Evolutionary conservation across 2,113 vertebrate genomes (phyloP), one percentile per base, ranked within the genome.

Genomic region (Sturnus vulgaris): DNA sequence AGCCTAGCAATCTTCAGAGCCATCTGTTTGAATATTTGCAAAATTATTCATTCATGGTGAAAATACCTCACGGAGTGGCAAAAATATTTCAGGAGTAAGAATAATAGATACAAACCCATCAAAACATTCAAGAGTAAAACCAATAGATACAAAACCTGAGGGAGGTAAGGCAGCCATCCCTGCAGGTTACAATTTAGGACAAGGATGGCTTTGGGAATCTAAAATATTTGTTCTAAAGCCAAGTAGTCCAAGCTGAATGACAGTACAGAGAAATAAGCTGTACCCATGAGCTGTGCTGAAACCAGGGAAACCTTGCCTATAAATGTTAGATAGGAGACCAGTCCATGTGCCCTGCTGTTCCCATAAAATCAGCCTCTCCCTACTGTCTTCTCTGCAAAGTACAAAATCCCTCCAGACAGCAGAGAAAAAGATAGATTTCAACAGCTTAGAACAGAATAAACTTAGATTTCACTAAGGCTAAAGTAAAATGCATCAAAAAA

Each of bases 321-420:
- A 92, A 87, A 92, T 15, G 31, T 66, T 57, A 82, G 66, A 55
- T 57, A 61, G 77, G 53, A 90, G 66, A 79, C 70, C 63, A 85
- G 28, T 68, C 77, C 53, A 20, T 56, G 66, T 59, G 31, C 37
- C 53, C 61, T 90, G 53, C 73, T 85, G 42, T 85, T 92, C 82
- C 75, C 35, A 28, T 92, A 95, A 95, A 93, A 76, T 70, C 84
- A 87, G 60, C 72, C 86, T 94, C 85, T 92, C 86, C 77, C 79
- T 78, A 12, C 24, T 91, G 28, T 73, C 71, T 33, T 70, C 47
- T 90, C 60, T 46, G 64, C 47, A 84, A 81, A 84, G 56, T 78
- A 60, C 35, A 83, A 86, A 77, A 63, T 82, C 63, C 24, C 28
- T 92, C 31, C n/a, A 61, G 21, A 16, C 4, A 73, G 52, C 71